Evolutionary conservation across 2,888 invertebrate species (phyloP), one percentile per base, ranked within the genome.

Genomic region (Epinotia demarniana): DNA sequence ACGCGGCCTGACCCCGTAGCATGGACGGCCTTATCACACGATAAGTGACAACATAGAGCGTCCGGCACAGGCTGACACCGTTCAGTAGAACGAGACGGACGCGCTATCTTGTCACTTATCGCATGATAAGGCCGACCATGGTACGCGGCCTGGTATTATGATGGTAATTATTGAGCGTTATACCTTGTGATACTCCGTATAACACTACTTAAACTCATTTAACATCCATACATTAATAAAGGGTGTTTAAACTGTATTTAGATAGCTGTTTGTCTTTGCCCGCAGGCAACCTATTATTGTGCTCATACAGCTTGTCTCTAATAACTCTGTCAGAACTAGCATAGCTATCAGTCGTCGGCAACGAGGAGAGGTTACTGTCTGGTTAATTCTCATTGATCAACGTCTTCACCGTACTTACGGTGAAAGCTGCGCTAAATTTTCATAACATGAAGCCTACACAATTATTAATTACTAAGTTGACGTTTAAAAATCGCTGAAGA

Each of bases 321-420:
- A 91, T 90, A 87, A 85, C 83, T 82, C 87, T 90, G 90, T 90
- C 91, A 67, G 71, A 19, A n/a, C 62, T 33, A 88, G 88, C 91
- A 87, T 81, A 81, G 79, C 84, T 85, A 88, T 88, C 85, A 85
- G 82, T 83, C 79, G 79, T 77, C 16, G 43, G 43, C 77, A 72
- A 79, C 76, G 72, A 77, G 81, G 76, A 75, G 80, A 79, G 78
- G 80, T 79, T 84, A 83, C 88, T 87, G 86, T 84, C 83, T 83
- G 88, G 87, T 87, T 86, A 85, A 82, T 80, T 79, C 80, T 81
- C 87, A 85, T 87, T 83, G 84, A 87, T 90, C 85, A 88, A 84
- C 80, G 83, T 84, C 85, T 77, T 66, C 49, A 33, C 58, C 23
- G 64, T 68, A 67, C 58, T 53, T 69, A 74, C 57, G 81, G 86